Percentiles rank a stretch among this genome's conserved stretches.
phyloP scores from a whole-genome alignment of 2,797 vertebrate genomes.

The Myotis myotis region DNA sequence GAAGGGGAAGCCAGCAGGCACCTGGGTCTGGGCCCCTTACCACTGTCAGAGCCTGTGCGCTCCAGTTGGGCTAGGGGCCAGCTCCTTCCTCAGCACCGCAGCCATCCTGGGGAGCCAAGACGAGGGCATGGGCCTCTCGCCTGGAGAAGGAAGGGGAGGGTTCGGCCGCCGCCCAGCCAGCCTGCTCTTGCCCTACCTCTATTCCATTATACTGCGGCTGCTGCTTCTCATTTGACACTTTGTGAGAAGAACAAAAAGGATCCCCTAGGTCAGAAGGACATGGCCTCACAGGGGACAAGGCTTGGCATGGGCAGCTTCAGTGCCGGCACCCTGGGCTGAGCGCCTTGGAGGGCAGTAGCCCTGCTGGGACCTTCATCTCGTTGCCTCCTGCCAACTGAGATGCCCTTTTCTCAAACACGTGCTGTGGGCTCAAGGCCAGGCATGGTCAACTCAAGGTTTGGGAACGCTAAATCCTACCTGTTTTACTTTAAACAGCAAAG shows the following conservation, averaged over 20 bases:
- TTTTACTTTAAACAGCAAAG: background rate
- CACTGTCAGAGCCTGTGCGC: background rate
- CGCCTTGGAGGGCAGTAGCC: background rate
- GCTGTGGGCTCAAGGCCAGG: background rate
- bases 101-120: background rate
- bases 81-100: background rate
- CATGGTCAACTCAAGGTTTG: background rate
- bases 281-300: background rate
- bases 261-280: too few relatives aligned
- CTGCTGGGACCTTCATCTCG: background rate
- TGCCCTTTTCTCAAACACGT: fast-evolving
- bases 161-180: fast-evolving
- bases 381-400: too few relatives aligned
- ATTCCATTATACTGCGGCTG: too few relatives aligned
- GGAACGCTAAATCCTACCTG: background rate
- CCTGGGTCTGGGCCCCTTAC: background rate
- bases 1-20: background rate
- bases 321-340: background rate
- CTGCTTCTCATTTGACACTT: too few relatives aligned
- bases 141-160: background rate
- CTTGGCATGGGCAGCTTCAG: background rate
- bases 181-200: background rate
- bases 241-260: background rate
- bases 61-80: background rate
- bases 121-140: background rate